A percentile compares a stretch with the other conserved stretches of the same genome.
Evolutionary conservation across 2,888 invertebrate genomes (phyloP).

Genomic region (Drosophila austrosaltans): DNA sequence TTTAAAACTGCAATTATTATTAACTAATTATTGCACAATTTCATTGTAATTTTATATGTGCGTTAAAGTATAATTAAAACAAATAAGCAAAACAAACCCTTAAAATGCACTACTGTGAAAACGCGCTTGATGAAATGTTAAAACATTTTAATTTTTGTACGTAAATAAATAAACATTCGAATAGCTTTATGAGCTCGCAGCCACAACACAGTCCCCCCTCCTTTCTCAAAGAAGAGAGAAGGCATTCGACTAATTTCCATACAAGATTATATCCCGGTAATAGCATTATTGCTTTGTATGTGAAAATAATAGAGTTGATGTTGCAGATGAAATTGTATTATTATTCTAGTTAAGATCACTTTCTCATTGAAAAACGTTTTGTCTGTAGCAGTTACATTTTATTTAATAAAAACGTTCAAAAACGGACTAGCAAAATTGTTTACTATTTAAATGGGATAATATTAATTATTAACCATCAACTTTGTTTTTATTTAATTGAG

Average conservation of each 20-base stretch:
- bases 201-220: constrained; percentile 21
- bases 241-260: constrained; percentile 18
- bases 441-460: not conserved
- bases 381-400: constrained; percentile 66
- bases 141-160: constrained; percentile 53
- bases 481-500: too few relatives aligned
- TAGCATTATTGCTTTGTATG: constrained; percentile 11
- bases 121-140: constrained; percentile 47
- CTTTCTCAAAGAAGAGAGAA: constrained; percentile 2
- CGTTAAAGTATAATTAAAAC: constrained; percentile 21
- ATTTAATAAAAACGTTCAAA: constrained; percentile 66
- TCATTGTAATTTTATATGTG: constrained; percentile 48
- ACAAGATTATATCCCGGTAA: constrained; percentile 19
- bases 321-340: constrained; percentile 43
- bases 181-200: constrained; percentile 51
- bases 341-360: constrained; percentile 42
- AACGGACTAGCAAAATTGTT: constrained; percentile 13
- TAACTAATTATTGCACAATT: constrained; percentile 43
- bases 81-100: constrained; percentile 23
- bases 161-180: constrained; percentile 33
- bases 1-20: constrained; percentile 33
- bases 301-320: not conserved
- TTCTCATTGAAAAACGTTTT: constrained; percentile 56
- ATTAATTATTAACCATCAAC: not conserved
- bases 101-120: constrained; percentile 17